Percentiles rank a stretch among this genome's conserved stretches.
Conservation (phyloP, 2,888 invertebrate species). For the Oscheius myriophilus region DNA sequence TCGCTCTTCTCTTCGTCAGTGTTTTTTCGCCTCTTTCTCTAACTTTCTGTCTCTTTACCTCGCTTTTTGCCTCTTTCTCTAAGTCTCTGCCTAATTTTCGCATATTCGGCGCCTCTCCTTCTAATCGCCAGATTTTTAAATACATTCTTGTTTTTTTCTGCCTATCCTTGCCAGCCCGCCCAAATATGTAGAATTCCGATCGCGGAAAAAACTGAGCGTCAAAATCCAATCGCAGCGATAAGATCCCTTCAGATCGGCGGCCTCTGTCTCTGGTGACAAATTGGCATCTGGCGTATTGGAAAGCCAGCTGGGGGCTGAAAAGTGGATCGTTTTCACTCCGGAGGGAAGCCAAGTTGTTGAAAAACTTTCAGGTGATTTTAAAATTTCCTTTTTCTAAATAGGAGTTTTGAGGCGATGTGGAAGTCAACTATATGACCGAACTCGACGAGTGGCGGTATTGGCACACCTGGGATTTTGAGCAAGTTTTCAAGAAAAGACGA, state of each 20-base stretch:
- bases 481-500: conserved; percentile 22
- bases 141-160: no score
- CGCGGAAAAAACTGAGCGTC: no score
- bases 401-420: conserved; percentile 24
- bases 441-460: conserved; percentile 28
- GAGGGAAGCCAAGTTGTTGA: conserved; percentile 26
- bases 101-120: no score
- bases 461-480: conserved; percentile 33
- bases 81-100: no score
- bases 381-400: background rate
- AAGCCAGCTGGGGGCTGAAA: conserved; percentile 9
- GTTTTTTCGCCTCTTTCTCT: no score
- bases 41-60: no score
- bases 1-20: no score
- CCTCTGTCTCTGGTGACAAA: conserved; percentile 28
- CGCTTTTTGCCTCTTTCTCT: no score
- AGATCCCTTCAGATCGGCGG: conserved; percentile 16
- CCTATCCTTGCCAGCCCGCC: no score
- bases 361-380: conserved; percentile 23
- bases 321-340: conserved; percentile 28
- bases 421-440: conserved; percentile 31
- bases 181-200: background rate
- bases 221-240: background rate
- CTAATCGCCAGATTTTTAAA: no score
- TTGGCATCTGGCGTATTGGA: conserved; percentile 23